Evolutionary conservation across 2,797 vertebrate species (phyloP).

Genomic region (Tenualosa ilisha): DNA sequence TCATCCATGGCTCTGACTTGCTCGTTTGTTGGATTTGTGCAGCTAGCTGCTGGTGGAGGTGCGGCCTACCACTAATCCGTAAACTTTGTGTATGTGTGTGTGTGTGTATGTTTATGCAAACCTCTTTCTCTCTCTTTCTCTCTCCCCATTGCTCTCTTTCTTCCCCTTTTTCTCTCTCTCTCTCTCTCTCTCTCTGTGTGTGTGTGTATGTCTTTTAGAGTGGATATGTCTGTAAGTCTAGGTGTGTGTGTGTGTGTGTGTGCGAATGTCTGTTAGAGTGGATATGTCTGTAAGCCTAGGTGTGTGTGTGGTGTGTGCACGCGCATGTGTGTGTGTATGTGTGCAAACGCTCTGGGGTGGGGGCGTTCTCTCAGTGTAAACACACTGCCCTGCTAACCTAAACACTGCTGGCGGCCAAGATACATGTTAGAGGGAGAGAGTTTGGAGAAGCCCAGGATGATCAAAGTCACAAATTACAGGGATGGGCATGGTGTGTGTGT

Average conservation of each 20-base stretch:
- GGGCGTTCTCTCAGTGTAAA: conserved; percentile 53
- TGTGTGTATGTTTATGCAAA: not conserved
- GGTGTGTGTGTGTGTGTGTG: conserved; percentile 1
- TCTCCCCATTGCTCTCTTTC: not conserved
- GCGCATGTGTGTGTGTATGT: conserved; percentile 17
- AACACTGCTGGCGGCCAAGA: conserved; percentile 53
- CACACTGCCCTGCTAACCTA: conserved; percentile 55
- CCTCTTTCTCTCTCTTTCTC: conserved; percentile 40
- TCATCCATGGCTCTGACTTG: not conserved
- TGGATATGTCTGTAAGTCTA: not conserved
- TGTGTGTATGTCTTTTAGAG: not conserved
- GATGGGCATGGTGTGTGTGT: conserved; percentile 29
- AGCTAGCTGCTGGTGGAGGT: not conserved
- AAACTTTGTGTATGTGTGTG: not conserved
- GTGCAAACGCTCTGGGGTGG: not conserved
- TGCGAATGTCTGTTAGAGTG: not conserved
- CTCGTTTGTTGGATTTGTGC: not conserved
- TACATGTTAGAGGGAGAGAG: conserved; percentile 52
- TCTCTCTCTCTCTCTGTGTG: conserved; percentile 43
- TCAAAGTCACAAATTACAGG: conserved; percentile 14
- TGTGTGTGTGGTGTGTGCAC: too few species aligned
- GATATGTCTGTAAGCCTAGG: too few species aligned
- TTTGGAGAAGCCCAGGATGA: conserved; percentile 48
- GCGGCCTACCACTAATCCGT: conserved; percentile 16
- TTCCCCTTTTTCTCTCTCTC: conserved; percentile 40